Base-by-base conservation (phyloP, 2,888 invertebrate species). In the Xanthorhoe designata region DNA sequence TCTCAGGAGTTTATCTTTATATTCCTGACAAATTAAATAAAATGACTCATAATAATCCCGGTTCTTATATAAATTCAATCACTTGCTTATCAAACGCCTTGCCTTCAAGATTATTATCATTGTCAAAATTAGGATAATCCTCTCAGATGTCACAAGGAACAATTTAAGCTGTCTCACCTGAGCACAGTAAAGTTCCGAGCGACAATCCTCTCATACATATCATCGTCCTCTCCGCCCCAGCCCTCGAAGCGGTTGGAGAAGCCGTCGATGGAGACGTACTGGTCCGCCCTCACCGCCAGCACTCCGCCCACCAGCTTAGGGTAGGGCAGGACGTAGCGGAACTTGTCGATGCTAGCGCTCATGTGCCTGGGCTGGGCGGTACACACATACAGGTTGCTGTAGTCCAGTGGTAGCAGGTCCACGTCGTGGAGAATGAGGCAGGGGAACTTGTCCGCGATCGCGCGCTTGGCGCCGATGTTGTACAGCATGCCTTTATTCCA, bases 361-460 rank as follows among this genome's bases (percentile, higher is more conserved):
- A 98, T 96, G 83, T 98, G 98, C 1, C 98, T 93, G 0, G 98
- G 98, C 74, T 94, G 94, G 61, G 92, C 91, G 0, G 96, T 94
- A 80, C 98, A 98, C 0, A 95, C 96, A 86, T 98, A 98, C 60
- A 98, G 94, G 88, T 98, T 98, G 60, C 95, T 95, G 19, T 94
- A 94, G 86, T 97, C 97, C 68, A 96, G 89, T 0, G 98, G 98
- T 75, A 99, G 94, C 61, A 98, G 89, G 92, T 98, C 98, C 29
- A 98, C 96, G 84, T 98, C 98, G 81, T 98, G 98, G 73, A 98
- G 96, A 66, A 98, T 95, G 61, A 98, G 96, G 83, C 98, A 99
- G 0, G 96, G 96, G 87, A 95, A 97, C 66, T 95, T 94, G 68
- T 95, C 94, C 67, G 95, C 95, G 5, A 95, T 94, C 0, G 98